These are phyloP conservation scores for Dromococcyx pavoninus DNA, from an alignment of 2,797 vertebrate species.

Conservation along the genomic window DNA sequence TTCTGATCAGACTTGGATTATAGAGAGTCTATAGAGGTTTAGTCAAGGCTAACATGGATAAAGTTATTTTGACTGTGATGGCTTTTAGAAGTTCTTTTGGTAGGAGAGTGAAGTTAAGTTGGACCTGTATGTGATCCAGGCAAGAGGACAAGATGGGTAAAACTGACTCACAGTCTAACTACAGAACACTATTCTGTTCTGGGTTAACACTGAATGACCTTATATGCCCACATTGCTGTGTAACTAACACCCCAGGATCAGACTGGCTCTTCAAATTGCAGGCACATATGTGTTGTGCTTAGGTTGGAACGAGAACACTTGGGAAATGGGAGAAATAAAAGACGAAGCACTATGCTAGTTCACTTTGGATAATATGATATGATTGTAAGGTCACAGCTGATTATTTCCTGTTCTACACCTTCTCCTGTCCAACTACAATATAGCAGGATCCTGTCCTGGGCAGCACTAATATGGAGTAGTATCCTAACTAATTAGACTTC, in stretches of 20 bases:
- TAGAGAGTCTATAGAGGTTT: background rate
- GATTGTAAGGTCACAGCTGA: background rate
- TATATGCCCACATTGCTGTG: background rate
- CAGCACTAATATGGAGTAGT: background rate
- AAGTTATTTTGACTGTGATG: background rate
- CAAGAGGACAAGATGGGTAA: background rate
- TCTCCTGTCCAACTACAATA: background rate
- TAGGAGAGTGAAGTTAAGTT: background rate
- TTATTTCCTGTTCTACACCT: background rate
- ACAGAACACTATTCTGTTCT: background rate
- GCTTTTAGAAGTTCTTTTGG: background rate
- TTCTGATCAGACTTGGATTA: background rate
- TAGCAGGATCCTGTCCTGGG: background rate
- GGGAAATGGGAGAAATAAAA: background rate
- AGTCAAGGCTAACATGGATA: background rate
- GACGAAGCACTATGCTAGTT: background rate
- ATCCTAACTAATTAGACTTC: background rate
- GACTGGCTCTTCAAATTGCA: background rate
- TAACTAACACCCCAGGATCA: background rate
- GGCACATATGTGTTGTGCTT: background rate
- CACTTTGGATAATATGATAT: background rate
- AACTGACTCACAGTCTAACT: background rate
- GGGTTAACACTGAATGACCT: background rate
- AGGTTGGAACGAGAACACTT: background rate
- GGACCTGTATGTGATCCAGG: background rate